phyloP scores from a whole-genome alignment of 2,888 invertebrate genomes.

The Ophion slaviceki region DNA sequence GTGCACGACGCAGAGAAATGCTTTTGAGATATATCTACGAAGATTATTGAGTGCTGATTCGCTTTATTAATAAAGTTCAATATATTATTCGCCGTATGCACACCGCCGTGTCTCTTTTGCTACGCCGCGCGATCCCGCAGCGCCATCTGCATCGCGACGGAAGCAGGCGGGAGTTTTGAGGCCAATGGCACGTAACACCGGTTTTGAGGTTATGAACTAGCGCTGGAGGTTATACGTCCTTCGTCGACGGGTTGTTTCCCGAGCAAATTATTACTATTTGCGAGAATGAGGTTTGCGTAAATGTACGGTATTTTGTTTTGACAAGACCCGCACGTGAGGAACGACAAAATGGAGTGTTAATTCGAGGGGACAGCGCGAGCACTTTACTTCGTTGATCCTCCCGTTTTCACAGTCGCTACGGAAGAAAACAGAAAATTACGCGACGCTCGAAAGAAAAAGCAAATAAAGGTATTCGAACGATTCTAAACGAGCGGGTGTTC shows the following conservation, averaged over 20 bases:
- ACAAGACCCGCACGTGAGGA: not conserved
- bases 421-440: not conserved
- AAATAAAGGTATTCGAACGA: not conserved
- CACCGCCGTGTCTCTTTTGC: too few species aligned
- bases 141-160: not conserved
- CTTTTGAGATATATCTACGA: not conserved
- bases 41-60: not conserved
- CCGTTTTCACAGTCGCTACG: not conserved
- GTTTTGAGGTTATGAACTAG: slow-evolving; percentile 12
- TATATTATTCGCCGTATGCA: not conserved
- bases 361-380: not conserved
- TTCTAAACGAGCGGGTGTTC: not conserved
- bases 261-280: not conserved
- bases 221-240: not conserved
- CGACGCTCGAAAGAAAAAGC: not conserved
- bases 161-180: slow-evolving; percentile 22
- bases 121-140: not conserved
- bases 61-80: not conserved
- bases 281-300: not conserved
- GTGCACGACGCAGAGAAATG: not conserved
- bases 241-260: not conserved
- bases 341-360: not conserved
- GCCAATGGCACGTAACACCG: slow-evolving; percentile 3
- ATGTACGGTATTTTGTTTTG: not conserved
- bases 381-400: not conserved